Conservation (phyloP, 2,113 vertebrate genomes). For the Chlamydotis undulata region DNA sequence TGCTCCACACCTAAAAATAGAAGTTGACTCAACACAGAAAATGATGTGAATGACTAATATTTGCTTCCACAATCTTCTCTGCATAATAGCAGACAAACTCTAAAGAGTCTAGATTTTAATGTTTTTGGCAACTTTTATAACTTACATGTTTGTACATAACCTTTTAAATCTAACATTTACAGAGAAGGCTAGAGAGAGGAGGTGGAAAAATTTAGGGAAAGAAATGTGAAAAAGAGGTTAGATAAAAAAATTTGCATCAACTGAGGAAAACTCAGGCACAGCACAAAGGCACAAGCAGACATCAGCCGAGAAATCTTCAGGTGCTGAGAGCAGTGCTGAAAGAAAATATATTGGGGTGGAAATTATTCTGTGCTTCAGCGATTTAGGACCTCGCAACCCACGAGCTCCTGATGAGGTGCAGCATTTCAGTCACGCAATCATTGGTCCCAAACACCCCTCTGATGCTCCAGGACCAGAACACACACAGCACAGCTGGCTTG, state of each 20-base stretch:
- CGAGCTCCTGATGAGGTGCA: not conserved
- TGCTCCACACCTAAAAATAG: conserved; percentile 73
- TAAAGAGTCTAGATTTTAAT: not conserved
- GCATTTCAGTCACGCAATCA: not conserved
- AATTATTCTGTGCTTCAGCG: not conserved
- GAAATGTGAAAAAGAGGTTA: not conserved
- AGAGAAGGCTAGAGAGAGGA: conserved; percentile 13
- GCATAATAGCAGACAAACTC: conserved; percentile 49
- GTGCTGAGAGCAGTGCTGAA: not conserved
- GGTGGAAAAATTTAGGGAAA: not conserved
- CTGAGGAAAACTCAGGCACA: not conserved
- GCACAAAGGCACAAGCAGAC: not conserved
- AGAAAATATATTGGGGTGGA: not conserved
- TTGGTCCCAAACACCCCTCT: not conserved
- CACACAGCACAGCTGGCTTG: accelerated
- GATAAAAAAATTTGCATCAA: not conserved
- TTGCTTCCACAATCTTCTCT: conserved; percentile 63
- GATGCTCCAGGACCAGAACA: not conserved
- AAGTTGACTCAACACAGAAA: conserved; percentile 77
- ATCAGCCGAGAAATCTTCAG: not conserved
- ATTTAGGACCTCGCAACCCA: not conserved
- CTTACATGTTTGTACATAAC: conserved; percentile 24
- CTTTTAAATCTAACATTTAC: conserved; percentile 53
- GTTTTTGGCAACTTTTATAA: conserved; percentile 39
- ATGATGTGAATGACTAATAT: conserved; percentile 76